phyloP scores from a whole-genome alignment of 2,888 invertebrate genomes.

The Lasioglossum marginatum region DNA sequence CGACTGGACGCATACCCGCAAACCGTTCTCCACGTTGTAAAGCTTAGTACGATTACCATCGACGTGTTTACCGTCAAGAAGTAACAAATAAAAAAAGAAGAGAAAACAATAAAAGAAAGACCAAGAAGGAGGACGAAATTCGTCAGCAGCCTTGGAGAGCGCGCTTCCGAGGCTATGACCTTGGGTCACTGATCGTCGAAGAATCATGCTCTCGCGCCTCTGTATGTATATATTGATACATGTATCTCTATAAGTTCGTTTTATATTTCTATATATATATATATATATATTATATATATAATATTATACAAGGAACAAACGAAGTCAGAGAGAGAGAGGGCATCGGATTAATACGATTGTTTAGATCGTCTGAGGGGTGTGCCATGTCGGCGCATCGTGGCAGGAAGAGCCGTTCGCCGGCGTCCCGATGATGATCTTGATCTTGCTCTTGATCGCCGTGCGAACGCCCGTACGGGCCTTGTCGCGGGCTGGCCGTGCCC shows the following conservation, averaged over 20 bases:
- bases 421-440: conserved; percentile 42
- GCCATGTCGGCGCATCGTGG: conserved; percentile 71
- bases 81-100: conserved; percentile 43
- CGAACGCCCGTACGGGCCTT: conserved; percentile 45
- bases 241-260: neutral
- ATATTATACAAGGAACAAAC: conserved; percentile 71
- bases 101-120: conserved; percentile 18
- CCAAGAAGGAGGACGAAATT: conserved; percentile 64
- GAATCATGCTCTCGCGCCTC: conserved; percentile 45
- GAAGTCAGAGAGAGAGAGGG: conserved; percentile 69
- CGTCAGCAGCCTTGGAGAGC: conserved; percentile 19
- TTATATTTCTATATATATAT: neutral
- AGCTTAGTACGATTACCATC: conserved; percentile 61
- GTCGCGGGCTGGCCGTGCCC: conserved; percentile 41
- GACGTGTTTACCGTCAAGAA: conserved; percentile 36
- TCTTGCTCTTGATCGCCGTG: conserved; percentile 30
- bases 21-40: conserved; percentile 44
- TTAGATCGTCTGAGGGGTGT: conserved; percentile 77
- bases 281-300: neutral
- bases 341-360: conserved; percentile 36
- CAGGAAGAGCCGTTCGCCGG: conserved; percentile 69
- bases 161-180: neutral
- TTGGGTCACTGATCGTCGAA: conserved; percentile 19
- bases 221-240: neutral
- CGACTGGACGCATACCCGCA: conserved; percentile 22